These are phyloP conservation scores for Bombylius discolor DNA, from an alignment of 2,888 invertebrate genomes.

Conservation along the genomic window DNA sequence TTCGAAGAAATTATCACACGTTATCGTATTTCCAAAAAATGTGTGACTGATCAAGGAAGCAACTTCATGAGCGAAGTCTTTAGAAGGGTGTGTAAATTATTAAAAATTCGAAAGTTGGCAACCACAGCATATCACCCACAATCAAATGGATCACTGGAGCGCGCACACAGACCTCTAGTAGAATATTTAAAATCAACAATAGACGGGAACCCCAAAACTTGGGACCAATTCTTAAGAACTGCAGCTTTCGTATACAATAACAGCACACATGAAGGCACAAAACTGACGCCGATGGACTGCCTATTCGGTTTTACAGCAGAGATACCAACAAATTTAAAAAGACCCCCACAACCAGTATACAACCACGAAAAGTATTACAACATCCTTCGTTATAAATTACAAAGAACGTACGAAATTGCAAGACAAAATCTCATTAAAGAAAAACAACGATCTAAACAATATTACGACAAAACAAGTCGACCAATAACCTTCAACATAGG, in stretches of 20 bases:
- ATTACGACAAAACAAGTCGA: not conserved
- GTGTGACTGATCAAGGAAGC: slow-evolving; percentile 7
- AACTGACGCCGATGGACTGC: slow-evolving; percentile 4
- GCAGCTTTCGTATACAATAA: slow-evolving; percentile 9
- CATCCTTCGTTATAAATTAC: not conserved
- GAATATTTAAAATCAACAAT: slow-evolving; percentile 5
- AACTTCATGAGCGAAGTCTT: not conserved
- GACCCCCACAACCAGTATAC: not conserved
- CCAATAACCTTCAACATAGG: not conserved
- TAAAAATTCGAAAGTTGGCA: not conserved
- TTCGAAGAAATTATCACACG: slow-evolving; percentile 3
- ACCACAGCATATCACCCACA: not conserved
- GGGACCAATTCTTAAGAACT: slow-evolving; percentile 8
- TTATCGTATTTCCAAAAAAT: slow-evolving; percentile 3
- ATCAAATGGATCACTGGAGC: slow-evolving; percentile 7
- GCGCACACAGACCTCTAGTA: slow-evolving; percentile 5
- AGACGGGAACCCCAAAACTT: slow-evolving; percentile 3
- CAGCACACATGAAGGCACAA: not conserved
- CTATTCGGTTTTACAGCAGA: not conserved
- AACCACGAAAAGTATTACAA: slow-evolving; percentile 1
- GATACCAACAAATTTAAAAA: not conserved
- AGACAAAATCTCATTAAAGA: not conserved
- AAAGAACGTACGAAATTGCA: slow-evolving; percentile 1
- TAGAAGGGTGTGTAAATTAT: not conserved
- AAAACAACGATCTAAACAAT: not conserved